Evolutionary conservation across 1,140 invertebrate species (phyloP).

Genomic region (Zaprionus inermis): DNA sequence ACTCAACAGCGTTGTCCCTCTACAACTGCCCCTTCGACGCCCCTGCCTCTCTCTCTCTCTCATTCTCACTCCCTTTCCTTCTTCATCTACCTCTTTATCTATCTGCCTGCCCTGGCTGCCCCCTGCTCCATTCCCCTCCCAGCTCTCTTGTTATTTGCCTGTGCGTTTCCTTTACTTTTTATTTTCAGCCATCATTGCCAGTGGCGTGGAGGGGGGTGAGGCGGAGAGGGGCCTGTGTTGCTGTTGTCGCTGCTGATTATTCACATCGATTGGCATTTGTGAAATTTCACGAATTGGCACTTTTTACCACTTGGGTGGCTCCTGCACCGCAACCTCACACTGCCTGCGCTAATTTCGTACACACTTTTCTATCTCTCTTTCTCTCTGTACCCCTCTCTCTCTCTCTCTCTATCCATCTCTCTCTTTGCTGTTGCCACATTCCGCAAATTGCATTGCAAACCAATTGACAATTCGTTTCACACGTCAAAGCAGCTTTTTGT

Average conservation of each 20-base stretch:
- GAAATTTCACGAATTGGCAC: constrained; percentile 83
- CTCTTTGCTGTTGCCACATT: constrained; percentile 43
- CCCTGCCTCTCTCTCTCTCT: not conserved
- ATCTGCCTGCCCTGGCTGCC: no score
- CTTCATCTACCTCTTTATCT: not conserved
- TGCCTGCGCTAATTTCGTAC: constrained; percentile 62
- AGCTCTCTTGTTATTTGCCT: not conserved
- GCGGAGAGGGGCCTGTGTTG: constrained; percentile 30
- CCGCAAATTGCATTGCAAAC: constrained; percentile 61
- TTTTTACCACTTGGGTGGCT: constrained; percentile 76
- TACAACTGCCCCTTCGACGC: not conserved
- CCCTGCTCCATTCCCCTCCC: not conserved
- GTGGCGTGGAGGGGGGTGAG: not conserved
- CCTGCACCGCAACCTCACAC: not conserved
- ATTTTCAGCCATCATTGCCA: constrained; percentile 13
- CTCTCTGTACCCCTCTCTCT: not conserved
- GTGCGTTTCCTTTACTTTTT: constrained; percentile 23
- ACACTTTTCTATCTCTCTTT: constrained; percentile 26
- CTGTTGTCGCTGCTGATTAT: constrained; percentile 75
- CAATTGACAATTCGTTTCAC: constrained; percentile 71
- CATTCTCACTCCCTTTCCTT: not conserved
- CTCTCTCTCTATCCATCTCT: not conserved
- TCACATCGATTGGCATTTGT: constrained; percentile 81
- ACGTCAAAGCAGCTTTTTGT: constrained; percentile 51
- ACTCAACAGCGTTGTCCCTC: constrained; percentile 72